Conservation (phyloP, 2,888 invertebrate genomes). For the Luperina nickerlii region DNA sequence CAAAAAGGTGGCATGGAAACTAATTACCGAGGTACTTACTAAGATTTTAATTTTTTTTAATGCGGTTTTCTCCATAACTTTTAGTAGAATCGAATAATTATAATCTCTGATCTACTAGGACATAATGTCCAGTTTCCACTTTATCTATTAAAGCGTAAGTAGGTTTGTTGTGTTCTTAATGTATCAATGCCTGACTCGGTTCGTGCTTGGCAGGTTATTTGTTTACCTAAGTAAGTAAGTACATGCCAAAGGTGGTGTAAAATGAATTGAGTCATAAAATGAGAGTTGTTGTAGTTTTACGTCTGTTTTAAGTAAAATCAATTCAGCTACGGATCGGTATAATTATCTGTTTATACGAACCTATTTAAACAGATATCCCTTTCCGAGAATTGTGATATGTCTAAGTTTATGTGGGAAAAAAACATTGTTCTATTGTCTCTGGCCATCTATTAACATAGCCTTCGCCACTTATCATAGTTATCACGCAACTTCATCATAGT, state of each 20-base stretch:
- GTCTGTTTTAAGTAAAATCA: slow-evolving; percentile 33
- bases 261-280: slow-evolving; percentile 39
- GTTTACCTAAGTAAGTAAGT: slow-evolving; percentile 5
- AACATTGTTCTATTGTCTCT: slow-evolving; percentile 88
- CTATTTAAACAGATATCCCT: slow-evolving; percentile 59
- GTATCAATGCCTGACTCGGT: neutral
- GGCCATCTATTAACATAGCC: slow-evolving; percentile 82
- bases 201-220: slow-evolving; percentile 23
- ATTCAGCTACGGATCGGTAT: slow-evolving; percentile 17
- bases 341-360: slow-evolving; percentile 48
- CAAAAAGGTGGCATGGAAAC: neutral
- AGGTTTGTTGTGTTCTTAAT: slow-evolving; percentile 1
- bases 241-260: slow-evolving; percentile 24
- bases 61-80: neutral
- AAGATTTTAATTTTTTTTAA: neutral
- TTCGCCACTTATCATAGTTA: slow-evolving; percentile 80
- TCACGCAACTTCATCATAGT: slow-evolving; percentile 78
- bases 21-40: neutral
- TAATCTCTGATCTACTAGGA: neutral
- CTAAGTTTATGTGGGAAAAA: slow-evolving; percentile 83
- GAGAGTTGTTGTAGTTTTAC: slow-evolving; percentile 25
- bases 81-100: neutral
- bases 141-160: neutral
- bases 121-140: neutral
- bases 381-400: slow-evolving; percentile 83